Percentiles rank a stretch among this genome's conserved stretches.
These are phyloP conservation scores for Nothoprocta perdicaria DNA, from an alignment of 2,113 vertebrate genomes.

Conservation along the genomic window DNA sequence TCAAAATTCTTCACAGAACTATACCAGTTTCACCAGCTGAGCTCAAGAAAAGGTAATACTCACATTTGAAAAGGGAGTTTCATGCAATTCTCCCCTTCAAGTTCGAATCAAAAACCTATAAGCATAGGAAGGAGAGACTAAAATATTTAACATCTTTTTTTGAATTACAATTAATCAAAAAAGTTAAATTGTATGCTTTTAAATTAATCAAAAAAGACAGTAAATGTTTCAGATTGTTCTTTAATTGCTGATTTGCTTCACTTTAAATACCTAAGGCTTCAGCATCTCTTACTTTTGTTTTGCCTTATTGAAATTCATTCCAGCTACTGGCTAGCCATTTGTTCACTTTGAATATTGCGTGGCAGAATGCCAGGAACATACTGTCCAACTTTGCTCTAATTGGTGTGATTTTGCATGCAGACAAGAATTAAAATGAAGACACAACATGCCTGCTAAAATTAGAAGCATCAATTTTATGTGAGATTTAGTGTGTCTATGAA, in stretches of 20 bases:
- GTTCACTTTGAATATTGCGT: constrained; percentile 22
- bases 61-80: not conserved
- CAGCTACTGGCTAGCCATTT: not conserved
- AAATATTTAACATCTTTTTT: constrained; percentile 22
- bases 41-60: not conserved
- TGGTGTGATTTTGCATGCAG: constrained; percentile 49
- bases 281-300: constrained; percentile 33
- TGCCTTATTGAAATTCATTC: constrained; percentile 27
- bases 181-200: not conserved
- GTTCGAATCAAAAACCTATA: not conserved
- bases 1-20: not conserved
- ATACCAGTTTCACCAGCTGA: not conserved
- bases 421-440: constrained; percentile 46
- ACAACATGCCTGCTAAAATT: constrained; percentile 45
- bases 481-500: not conserved
- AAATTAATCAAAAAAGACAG: not conserved
- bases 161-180: constrained; percentile 8
- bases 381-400: constrained; percentile 55
- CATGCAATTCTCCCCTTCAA: not conserved
- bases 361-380: constrained; percentile 33
- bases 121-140: not conserved
- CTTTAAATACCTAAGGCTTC: constrained; percentile 17
- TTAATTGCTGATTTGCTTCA: constrained; percentile 19
- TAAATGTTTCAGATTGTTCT: not conserved
- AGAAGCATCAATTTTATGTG: not conserved